Percentiles rank a stretch among this genome's conserved stretches.
phyloP scores from a whole-genome alignment of 1,140 invertebrate species.

The Agrypnia vestita region DNA sequence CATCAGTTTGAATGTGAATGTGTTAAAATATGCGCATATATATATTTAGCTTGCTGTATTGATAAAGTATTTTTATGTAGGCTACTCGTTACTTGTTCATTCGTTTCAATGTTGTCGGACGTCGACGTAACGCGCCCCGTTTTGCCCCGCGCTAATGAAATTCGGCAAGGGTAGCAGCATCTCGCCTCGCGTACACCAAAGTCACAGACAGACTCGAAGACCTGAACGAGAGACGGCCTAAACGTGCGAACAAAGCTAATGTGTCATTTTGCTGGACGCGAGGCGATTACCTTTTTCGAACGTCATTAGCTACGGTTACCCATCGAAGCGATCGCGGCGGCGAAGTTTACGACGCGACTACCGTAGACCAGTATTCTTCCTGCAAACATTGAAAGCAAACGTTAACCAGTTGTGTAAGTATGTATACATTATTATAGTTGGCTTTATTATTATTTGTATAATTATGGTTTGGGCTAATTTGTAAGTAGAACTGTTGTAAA shows the following conservation, averaged over 20 bases:
- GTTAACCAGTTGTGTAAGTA: conserved; percentile 30
- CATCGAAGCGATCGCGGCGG: no score
- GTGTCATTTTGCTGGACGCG: conserved; percentile 52
- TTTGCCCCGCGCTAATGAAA: neutral
- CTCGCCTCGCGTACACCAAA: conserved; percentile 56
- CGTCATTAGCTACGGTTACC: conserved; percentile 2
- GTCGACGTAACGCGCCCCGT: neutral
- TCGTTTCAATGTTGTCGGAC: neutral
- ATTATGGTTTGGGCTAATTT: conserved; percentile 53
- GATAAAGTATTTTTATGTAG: conserved; percentile 18
- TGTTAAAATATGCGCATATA: conserved; percentile 30
- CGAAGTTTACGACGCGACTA: neutral
- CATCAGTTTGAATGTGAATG: neutral
- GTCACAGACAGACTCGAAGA: neutral
- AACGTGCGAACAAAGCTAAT: neutral
- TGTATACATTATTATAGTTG: conserved; percentile 29
- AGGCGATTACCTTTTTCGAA: conserved; percentile 47
- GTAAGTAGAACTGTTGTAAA: conserved; percentile 47
- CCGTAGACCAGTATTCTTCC: neutral
- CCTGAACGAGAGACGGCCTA: neutral
- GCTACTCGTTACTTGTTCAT: neutral
- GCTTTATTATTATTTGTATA: conserved; percentile 37
- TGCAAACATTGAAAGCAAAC: conserved; percentile 3
- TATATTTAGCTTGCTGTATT: conserved; percentile 26
- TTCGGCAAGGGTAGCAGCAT: conserved; percentile 51